Evolutionary conservation across 2,113 vertebrate species (phyloP), one percentile per base, ranked within the genome.

Genomic region (Muntiacus reevesi): DNA sequence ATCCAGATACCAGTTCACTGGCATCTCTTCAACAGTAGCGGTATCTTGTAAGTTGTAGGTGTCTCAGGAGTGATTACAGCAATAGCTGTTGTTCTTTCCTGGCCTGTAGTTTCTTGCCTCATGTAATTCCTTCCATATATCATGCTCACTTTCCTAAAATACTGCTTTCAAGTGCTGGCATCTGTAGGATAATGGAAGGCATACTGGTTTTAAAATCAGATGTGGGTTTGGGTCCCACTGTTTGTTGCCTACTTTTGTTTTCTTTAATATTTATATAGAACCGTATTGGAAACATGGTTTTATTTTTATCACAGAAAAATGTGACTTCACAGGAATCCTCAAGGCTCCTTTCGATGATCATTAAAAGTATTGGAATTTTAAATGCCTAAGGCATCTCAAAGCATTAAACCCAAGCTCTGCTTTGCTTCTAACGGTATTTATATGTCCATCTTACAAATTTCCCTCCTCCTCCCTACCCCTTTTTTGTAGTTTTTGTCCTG

Each of bases 131-230:
- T 95, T 91, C 76, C 36, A 88, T 19, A 45, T n/a, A 43, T 17
- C 6, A 23, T 82, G 30, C 21, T 95, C 74, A 54, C 33, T 97
- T 94, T 96, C 55, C 60, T 93, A 91, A 97, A 96, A 79, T 90
- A 91, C 47, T 7, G 10, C 86, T 97, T 97, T 59, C 50, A 95
- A 96, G 36, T 92, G 55, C 86, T 94, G 84, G 64, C 64, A 33
- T 94, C 78, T 83, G 30, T 90, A 36, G 50, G 33, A 33, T 78
- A 86, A 71, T 60, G 30, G 85, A 71, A 79, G 55, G 23, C 54
- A 30, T 84, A 47, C 50, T 85, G 74, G 30, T 92, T 62, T 40
- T 82, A 94, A 92, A 94, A 55, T 79, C 36, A 60, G 21, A 87
- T 91, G 19, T 47, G 17, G 6, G 5, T 91, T 88, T 98, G 55